Conservation (phyloP, 2,888 invertebrate genomes). For the Xanthorhoe designata region DNA sequence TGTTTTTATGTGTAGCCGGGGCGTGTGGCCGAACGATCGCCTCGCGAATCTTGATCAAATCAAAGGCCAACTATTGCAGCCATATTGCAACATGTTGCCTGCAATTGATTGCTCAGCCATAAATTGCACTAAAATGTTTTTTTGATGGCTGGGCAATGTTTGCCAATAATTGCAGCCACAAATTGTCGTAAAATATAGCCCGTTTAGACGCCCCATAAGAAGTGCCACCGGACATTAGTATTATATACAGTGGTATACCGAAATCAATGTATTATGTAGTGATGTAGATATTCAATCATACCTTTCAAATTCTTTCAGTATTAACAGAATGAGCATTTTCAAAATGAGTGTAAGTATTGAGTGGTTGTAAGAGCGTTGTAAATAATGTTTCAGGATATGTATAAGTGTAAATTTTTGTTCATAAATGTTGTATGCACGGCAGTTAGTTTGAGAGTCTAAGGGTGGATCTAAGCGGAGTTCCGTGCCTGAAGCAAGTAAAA, state of each 20-base stretch:
- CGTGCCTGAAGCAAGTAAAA: not conserved
- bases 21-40: too few species aligned
- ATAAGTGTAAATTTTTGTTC: not conserved
- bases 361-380: constrained; percentile 25
- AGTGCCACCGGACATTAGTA: constrained; percentile 63
- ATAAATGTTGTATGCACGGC: not conserved
- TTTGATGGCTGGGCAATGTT: too few species aligned
- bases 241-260: constrained; percentile 55
- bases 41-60: too few species aligned
- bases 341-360: constrained; percentile 22
- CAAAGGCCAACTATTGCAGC: too few species aligned
- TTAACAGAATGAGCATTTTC: constrained; percentile 33
- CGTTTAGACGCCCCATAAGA: too few species aligned
- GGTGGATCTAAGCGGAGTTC: not conserved
- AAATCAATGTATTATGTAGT: constrained; percentile 40
- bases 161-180: too few species aligned
- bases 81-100: too few species aligned
- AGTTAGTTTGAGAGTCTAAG: constrained; percentile 1
- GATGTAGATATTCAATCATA: constrained; percentile 20
- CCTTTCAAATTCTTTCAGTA: constrained; percentile 32
- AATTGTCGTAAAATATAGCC: too few species aligned
- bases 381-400: constrained; percentile 9
- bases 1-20: too few species aligned
- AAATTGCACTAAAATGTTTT: too few species aligned
- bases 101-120: too few species aligned